These are phyloP conservation scores for Hoplostethus mediterraneus DNA, from an alignment of 2,797 vertebrate genomes.

Conservation along the genomic window DNA sequence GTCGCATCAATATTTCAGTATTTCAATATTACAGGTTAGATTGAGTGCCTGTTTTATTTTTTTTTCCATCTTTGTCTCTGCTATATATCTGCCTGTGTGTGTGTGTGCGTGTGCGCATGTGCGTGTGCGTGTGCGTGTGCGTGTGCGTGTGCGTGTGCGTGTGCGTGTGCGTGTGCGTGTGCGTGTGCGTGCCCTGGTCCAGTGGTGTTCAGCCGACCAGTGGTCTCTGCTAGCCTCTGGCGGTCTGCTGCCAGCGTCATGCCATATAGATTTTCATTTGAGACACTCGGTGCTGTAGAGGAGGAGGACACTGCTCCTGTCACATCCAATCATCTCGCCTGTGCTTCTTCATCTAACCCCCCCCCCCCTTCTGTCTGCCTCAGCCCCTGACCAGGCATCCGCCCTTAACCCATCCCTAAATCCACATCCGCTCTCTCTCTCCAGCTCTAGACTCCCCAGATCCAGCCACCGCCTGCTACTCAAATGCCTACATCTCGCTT, in stretches of 20 bases:
- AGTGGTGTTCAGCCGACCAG: slow-evolving; percentile 27
- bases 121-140: not conserved
- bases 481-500: slow-evolving; percentile 2
- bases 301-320: slow-evolving; percentile 79
- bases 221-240: slow-evolving; percentile 32
- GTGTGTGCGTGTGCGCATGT: not conserved
- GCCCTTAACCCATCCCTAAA: slow-evolving; percentile 26
- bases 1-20: too few species aligned
- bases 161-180: not conserved
- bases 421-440: too few species aligned
- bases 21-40: not conserved
- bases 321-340: slow-evolving; percentile 80
- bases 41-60: slow-evolving; percentile 6
- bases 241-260: slow-evolving; percentile 63
- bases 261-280: slow-evolving; percentile 88
- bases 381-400: slow-evolving; percentile 47
- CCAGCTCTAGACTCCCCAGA: not conserved
- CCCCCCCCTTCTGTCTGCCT: slow-evolving; percentile 37
- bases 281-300: slow-evolving; percentile 73
- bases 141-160: not conserved
- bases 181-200: not conserved
- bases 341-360: slow-evolving; percentile 78
- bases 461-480: not conserved
- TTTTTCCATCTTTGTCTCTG: not conserved
- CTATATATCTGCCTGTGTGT: not conserved